phyloP scores from a whole-genome alignment of 1,140 invertebrate species.

The Polypedilum vanderplanki region DNA sequence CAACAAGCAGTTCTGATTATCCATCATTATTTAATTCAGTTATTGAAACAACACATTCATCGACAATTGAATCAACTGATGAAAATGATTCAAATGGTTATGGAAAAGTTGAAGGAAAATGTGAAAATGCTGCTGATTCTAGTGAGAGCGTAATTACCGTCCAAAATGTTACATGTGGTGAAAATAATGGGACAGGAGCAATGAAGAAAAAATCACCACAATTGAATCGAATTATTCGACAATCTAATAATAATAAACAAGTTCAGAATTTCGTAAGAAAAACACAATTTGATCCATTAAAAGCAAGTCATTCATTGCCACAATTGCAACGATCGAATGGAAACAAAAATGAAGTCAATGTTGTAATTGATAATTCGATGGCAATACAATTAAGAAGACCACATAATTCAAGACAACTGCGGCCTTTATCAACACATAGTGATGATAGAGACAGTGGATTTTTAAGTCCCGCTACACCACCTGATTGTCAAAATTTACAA shows the following conservation, averaged over 20 bases:
- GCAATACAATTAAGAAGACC: neutral
- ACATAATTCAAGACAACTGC: conserved; percentile 34
- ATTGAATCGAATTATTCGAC: conserved; percentile 21
- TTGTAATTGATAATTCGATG: neutral
- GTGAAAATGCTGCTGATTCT: neutral
- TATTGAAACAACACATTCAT: conserved; percentile 18
- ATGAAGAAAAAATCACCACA: conserved; percentile 20
- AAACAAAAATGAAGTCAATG: neutral
- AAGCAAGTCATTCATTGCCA: conserved; percentile 3
- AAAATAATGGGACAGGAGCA: neutral
- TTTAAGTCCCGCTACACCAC: conserved; percentile 41
- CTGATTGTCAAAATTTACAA: neutral
- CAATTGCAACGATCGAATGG: neutral
- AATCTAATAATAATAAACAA: neutral
- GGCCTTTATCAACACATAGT: conserved; percentile 41
- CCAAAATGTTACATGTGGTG: conserved; percentile 13
- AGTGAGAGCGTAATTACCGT: conserved; percentile 22
- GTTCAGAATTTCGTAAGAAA: neutral
- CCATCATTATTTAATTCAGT: conserved; percentile 25
- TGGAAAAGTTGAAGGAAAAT: neutral
- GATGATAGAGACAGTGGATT: conserved; percentile 43
- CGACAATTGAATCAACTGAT: neutral
- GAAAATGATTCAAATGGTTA: conserved; percentile 23
- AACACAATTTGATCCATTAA: conserved; percentile 5
- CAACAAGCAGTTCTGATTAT: neutral